Conservation (phyloP, 2,113 vertebrate species). For the Phyllostomus discolor region DNA sequence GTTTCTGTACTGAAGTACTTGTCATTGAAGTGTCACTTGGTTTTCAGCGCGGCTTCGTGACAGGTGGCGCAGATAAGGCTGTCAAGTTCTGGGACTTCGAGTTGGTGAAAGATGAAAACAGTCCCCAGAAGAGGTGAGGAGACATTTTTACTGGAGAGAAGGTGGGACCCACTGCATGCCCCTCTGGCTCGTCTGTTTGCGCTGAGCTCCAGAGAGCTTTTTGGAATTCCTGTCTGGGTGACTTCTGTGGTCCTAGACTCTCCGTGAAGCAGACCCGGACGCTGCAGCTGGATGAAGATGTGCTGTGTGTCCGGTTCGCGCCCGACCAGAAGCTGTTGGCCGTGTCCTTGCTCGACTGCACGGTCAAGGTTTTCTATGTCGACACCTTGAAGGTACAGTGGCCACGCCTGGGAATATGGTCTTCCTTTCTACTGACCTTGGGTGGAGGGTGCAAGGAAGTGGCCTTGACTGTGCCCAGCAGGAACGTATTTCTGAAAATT, state of each 20-base stretch:
- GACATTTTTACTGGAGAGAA: background rate
- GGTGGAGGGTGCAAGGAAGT: background rate
- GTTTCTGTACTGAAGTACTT: background rate
- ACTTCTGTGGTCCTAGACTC: slow-evolving; percentile 77
- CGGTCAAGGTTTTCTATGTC: slow-evolving; percentile 94
- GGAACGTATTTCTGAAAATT: background rate
- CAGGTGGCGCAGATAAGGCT: slow-evolving; percentile 94
- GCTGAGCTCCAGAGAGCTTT: background rate
- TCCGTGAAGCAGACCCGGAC: slow-evolving; percentile 89
- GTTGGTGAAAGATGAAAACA: slow-evolving; percentile 88
- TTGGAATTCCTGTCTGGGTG: background rate
- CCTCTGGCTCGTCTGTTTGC: background rate
- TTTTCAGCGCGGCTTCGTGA: slow-evolving; percentile 90
- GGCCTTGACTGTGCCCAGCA: background rate
- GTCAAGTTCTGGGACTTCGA: slow-evolving; percentile 99
- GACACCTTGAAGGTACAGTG: slow-evolving; percentile 91
- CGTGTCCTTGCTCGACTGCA: slow-evolving; percentile 93
- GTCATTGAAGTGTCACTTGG: slow-evolving; percentile 38
- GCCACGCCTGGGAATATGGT: background rate
- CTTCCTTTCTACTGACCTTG: slow-evolving; percentile 41
- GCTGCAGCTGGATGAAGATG: slow-evolving; percentile 94
- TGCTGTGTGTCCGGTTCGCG: slow-evolving; percentile 91
- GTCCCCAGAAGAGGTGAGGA: slow-evolving; percentile 87
- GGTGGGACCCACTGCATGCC: background rate
- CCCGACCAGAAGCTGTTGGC: slow-evolving; percentile 91